Evolutionary conservation across 2,888 invertebrate genomes (phyloP).

Genomic region (Dynastes hyllus): DNA sequence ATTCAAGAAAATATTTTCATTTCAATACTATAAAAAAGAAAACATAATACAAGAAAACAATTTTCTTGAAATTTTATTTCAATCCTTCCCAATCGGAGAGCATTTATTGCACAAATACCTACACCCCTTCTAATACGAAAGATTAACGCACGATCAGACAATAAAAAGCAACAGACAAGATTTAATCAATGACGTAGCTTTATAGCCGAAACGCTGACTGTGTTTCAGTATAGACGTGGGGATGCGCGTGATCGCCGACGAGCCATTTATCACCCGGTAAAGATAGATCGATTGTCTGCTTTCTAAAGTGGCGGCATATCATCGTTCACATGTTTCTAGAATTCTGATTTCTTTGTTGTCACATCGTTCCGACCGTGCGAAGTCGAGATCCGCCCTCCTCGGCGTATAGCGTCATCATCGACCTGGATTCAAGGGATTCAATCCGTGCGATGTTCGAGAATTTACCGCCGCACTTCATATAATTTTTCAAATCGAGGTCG

Average conservation of each 20-base stretch:
- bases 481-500: constrained; percentile 21
- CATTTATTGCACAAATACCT: constrained; percentile 11
- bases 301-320: constrained; percentile 65
- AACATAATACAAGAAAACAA: no score
- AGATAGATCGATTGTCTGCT: constrained; percentile 67
- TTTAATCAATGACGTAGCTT: constrained; percentile 30
- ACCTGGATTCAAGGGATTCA: constrained; percentile 12
- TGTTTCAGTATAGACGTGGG: constrained; percentile 7
- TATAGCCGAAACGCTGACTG: constrained; percentile 14
- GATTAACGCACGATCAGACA: not conserved
- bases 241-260: not conserved
- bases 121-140: no score
- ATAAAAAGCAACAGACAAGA: constrained; percentile 45
- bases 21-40: no score
- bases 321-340: constrained; percentile 63
- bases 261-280: constrained; percentile 54
- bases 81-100: not conserved
- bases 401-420: no score
- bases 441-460: constrained; percentile 24
- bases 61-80: no score
- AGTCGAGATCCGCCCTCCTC: no score
- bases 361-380: constrained; percentile 31
- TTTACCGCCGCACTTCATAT: constrained; percentile 7
- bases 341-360: constrained; percentile 63
- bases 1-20: no score